Conservation (phyloP, 1,140 invertebrate species). For the Daktulosphaira vitifoliae region DNA sequence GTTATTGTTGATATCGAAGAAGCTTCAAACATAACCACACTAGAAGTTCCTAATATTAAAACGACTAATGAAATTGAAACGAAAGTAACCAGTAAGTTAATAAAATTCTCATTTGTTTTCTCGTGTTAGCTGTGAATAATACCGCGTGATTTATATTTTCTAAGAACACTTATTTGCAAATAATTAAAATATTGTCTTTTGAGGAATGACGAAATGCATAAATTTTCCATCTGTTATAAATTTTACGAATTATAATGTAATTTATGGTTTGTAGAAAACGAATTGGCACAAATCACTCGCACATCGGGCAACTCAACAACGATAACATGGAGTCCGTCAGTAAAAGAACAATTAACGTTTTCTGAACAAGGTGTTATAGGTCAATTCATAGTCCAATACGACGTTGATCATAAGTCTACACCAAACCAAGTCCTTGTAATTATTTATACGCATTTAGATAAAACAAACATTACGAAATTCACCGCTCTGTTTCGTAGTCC, state of each 20-base stretch:
- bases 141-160: too few species aligned
- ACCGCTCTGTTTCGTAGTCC: background rate
- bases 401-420: conserved; percentile 48
- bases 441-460: background rate
- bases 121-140: too few species aligned
- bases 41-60: conserved; percentile 51
- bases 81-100: conserved; percentile 24
- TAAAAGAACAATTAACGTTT: conserved; percentile 45
- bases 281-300: conserved; percentile 31
- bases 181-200: too few species aligned
- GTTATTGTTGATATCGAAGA: conserved; percentile 53
- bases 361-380: conserved; percentile 48
- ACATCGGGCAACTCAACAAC: conserved; percentile 35
- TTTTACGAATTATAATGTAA: too few species aligned
- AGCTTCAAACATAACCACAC: conserved; percentile 47
- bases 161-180: too few species aligned
- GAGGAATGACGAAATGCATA: too few species aligned
- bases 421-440: conserved; percentile 52
- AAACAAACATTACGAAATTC: background rate
- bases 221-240: too few species aligned
- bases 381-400: conserved; percentile 57
- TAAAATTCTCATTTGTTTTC: too few species aligned
- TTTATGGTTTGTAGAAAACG: conserved; percentile 17
- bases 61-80: conserved; percentile 51
- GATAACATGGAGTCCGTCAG: conserved; percentile 37